phyloP scores from a whole-genome alignment of 2,113 vertebrate species.

The Panthera tigris region DNA sequence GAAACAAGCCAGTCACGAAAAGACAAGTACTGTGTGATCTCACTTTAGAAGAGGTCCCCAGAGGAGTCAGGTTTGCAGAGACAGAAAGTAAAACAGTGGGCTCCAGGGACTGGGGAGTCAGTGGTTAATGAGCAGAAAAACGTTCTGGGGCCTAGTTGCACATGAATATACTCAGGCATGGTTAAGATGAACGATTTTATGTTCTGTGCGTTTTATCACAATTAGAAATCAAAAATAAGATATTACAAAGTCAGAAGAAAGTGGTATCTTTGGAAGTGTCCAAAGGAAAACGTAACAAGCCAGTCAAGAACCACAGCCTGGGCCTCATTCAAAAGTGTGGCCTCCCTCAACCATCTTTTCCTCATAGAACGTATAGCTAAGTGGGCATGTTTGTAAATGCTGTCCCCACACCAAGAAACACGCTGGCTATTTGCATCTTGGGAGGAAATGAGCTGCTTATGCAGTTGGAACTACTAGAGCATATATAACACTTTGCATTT shows the following conservation, averaged over 20 bases:
- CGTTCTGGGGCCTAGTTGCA: not conserved
- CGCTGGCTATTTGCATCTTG: not conserved
- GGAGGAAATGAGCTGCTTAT: not conserved
- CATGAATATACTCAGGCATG: not conserved
- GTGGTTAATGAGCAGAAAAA: rapidly evolving
- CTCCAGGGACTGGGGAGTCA: no score
- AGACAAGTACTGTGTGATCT: not conserved
- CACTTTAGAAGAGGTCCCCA: not conserved
- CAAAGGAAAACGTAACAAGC: not conserved
- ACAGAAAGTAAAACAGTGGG: not conserved
- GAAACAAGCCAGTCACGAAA: not conserved
- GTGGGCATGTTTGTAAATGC: not conserved
- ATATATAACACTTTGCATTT: conserved; percentile 39
- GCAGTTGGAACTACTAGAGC: conserved; percentile 47
- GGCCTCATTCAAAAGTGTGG: not conserved
- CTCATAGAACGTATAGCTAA: rapidly evolving
- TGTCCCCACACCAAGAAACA: not conserved
- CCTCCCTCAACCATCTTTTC: not conserved
- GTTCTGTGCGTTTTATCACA: not conserved
- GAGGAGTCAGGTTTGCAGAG: not conserved
- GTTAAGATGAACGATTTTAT: not conserved
- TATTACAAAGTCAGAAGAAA: not conserved
- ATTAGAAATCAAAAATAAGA: not conserved
- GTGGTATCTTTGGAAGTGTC: not conserved
- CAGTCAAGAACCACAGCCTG: not conserved